phyloP scores from a whole-genome alignment of 2,888 invertebrate species.

The Caenorhabditis sulstoni region DNA sequence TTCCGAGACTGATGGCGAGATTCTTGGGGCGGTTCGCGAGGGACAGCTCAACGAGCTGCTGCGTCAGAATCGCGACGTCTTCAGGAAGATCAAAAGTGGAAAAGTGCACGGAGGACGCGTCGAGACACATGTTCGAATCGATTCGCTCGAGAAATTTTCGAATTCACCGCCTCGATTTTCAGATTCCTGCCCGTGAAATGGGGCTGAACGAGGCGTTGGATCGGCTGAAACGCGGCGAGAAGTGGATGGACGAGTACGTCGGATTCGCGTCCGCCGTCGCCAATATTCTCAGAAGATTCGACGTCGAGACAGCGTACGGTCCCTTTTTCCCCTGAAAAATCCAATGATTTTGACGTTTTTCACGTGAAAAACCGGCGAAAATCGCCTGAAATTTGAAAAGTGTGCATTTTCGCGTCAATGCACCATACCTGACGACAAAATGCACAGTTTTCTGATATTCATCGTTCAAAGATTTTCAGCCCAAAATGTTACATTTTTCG shows the following conservation, averaged over 20 bases:
- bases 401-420: no score
- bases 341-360: no score
- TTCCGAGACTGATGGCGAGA: not conserved
- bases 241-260: conserved; percentile 18
- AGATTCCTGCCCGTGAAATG: conserved; percentile 31
- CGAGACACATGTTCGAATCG: not conserved
- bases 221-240: conserved; percentile 7
- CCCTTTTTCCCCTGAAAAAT: no score
- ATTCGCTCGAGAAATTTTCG: not conserved
- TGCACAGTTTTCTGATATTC: no score
- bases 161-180: not conserved
- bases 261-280: conserved; percentile 27
- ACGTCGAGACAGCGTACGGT: conserved; percentile 33
- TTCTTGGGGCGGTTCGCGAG: conserved; percentile 22
- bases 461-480: no score
- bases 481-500: no score
- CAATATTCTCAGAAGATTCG: conserved; percentile 44
- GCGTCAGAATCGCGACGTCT: no score
- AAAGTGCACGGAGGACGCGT: no score
- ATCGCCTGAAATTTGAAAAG: no score
- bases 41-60: conserved; percentile 38
- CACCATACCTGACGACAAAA: no score
- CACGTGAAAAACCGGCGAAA: no score
- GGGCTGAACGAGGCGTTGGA: conserved; percentile 10
- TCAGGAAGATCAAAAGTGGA: no score